phyloP scores from a whole-genome alignment of 2,888 invertebrate species.

The Drosophila niveifrons region DNA sequence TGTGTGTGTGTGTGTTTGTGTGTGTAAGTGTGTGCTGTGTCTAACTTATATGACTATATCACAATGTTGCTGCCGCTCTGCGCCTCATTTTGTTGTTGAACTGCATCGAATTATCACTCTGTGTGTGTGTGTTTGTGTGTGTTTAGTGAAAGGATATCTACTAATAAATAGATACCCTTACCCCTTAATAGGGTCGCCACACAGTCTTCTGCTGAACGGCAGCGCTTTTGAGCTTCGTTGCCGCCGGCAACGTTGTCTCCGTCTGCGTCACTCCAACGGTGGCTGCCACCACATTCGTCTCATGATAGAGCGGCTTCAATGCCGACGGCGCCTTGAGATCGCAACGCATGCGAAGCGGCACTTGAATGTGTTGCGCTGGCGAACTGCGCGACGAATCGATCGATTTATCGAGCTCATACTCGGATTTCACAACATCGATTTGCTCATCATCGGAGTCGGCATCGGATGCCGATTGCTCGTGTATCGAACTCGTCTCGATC shows the following conservation, averaged over 20 bases:
- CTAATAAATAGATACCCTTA: too few relatives aligned
- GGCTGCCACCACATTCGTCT: slow-evolving; percentile 79
- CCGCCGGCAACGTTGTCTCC: slow-evolving; percentile 85
- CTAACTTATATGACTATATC: slow-evolving; percentile 82
- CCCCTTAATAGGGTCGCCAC: slow-evolving; percentile 90
- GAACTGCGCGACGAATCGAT: slow-evolving; percentile 81
- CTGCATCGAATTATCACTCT: slow-evolving; percentile 28
- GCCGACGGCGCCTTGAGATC: slow-evolving; percentile 89
- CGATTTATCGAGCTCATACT: slow-evolving; percentile 86
- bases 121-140: slow-evolving; percentile 2
- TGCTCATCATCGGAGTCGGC: slow-evolving; percentile 89
- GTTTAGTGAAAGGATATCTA: not conserved
- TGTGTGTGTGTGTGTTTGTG: not conserved
- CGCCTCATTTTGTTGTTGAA: slow-evolving; percentile 34
- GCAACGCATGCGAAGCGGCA: slow-evolving; percentile 85
- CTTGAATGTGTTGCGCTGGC: slow-evolving; percentile 86
- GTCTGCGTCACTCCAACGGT: slow-evolving; percentile 63
- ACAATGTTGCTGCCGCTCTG: slow-evolving; percentile 80
- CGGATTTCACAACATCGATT: slow-evolving; percentile 91
- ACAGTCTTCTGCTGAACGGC: slow-evolving; percentile 88
- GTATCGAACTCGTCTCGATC: slow-evolving; percentile 88
- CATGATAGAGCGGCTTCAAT: slow-evolving; percentile 85
- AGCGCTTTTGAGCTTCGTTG: slow-evolving; percentile 88
- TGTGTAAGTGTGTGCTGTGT: slow-evolving; percentile 29
- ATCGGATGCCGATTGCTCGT: slow-evolving; percentile 87